These are phyloP conservation scores for Chelonia mydas DNA, from an alignment of 2,797 vertebrate genomes.

Conservation along the genomic window DNA sequence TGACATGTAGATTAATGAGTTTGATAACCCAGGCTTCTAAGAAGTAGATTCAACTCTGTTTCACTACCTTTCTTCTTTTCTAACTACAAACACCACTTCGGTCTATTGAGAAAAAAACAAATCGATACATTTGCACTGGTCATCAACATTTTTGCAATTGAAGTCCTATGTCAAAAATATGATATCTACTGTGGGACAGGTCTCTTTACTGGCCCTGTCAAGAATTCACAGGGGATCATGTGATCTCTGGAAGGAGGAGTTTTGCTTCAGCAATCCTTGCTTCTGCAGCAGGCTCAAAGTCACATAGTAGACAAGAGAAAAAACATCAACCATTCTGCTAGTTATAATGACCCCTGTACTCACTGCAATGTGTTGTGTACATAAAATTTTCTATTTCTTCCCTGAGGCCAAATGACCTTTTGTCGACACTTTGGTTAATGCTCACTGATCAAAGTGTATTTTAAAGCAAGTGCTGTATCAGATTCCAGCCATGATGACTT, in stretches of 20 bases:
- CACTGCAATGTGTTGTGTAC: constrained; percentile 71
- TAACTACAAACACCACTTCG: constrained; percentile 82
- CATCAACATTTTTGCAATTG: constrained; percentile 80
- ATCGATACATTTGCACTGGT: constrained; percentile 81
- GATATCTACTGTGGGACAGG: constrained; percentile 46
- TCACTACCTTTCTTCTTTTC: constrained; percentile 77
- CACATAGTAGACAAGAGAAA: constrained; percentile 8
- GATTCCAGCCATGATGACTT: constrained; percentile 6
- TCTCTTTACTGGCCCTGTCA: constrained; percentile 29
- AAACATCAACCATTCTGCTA: neutral
- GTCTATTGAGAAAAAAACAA: constrained; percentile 79
- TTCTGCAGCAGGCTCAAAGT: constrained; percentile 65
- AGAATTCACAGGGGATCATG: constrained; percentile 57
- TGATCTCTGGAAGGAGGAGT: constrained; percentile 46
- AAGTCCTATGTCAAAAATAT: constrained; percentile 79
- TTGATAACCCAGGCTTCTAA: constrained; percentile 97
- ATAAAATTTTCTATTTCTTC: constrained; percentile 70
- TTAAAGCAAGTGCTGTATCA: constrained; percentile 50
- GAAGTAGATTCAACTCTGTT: constrained; percentile 90
- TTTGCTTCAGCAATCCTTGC: constrained; percentile 40
- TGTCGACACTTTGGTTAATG: constrained; percentile 62
- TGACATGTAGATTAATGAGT: constrained; percentile 99
- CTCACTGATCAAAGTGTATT: constrained; percentile 75
- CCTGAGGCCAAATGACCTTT: constrained; percentile 63
- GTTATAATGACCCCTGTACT: constrained; percentile 71